These are phyloP conservation scores for Solenopsis invicta DNA, from an alignment of 1,140 invertebrate species.

Conservation along the genomic window DNA sequence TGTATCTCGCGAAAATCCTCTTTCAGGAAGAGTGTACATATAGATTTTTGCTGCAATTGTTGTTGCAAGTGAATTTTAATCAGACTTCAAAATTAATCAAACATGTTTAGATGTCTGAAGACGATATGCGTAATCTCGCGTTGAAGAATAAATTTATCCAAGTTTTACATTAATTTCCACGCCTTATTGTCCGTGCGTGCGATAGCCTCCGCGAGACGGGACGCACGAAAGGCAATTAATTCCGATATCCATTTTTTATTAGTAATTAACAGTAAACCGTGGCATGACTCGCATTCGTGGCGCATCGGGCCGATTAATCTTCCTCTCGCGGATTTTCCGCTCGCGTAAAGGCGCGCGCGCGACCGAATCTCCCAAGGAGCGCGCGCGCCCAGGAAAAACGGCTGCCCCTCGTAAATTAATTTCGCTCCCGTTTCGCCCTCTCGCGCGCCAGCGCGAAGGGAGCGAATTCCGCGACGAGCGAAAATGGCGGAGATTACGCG, in stretches of 20 bases:
- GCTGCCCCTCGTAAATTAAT: slow-evolving; percentile 71
- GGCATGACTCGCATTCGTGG: neutral
- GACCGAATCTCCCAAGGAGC: too few relatives aligned
- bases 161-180: slow-evolving; percentile 11
- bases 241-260: slow-evolving; percentile 47
- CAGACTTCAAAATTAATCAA: neutral
- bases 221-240: slow-evolving; percentile 37
- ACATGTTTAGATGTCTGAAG: neutral
- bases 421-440: slow-evolving; percentile 32
- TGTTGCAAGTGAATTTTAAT: neutral
- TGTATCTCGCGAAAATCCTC: neutral
- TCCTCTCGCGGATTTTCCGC: slow-evolving; percentile 54
- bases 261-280: slow-evolving; percentile 36
- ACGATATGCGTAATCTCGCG: neutral
- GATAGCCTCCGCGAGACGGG: neutral
- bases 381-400: slow-evolving; percentile 38
- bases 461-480: slow-evolving; percentile 61
- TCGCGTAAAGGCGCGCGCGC: slow-evolving; percentile 35
- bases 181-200: neutral
- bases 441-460: slow-evolving; percentile 10
- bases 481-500: slow-evolving; percentile 87
- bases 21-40: neutral
- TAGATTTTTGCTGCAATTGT: neutral
- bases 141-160: neutral
- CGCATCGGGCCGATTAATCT: slow-evolving; percentile 60